Base-by-base conservation (phyloP, 37 sponge, comb jelly and placozoan species). In the Theonella swinhoei region DNA sequence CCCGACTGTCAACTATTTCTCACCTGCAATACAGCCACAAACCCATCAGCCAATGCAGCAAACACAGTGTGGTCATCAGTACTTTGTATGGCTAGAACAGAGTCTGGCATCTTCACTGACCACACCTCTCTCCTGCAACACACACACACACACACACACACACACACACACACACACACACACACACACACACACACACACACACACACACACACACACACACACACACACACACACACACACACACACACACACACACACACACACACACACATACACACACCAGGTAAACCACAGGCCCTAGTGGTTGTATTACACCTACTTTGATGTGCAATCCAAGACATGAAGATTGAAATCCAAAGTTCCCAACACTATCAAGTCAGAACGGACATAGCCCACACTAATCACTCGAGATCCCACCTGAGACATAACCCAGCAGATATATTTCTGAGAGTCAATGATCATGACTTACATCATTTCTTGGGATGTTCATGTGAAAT, bases 31-130 rank as follows among this genome's bases (percentile, higher is more conserved):
- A 81, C 65, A 22, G 89, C 86, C 0, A 92, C 36, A 31, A 47
- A 68, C 11, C 89, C 93, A 68, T 92, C 89, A 77, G 93, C 93
- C n/a, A 88, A 68, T 62, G 72, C 93, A 42, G 62, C 76, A 80
- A 78, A 84, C 4, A 88, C 71, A 24, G 7, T 29, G 9, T 67
- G 66, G 54, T 28, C 42, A 3, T 67, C 69, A 36, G 64, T 40
- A 7, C 59, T 72, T 39, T 42, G 65, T 0, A 92, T 60, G 66
- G 75, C 81, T 39, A 92, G 58, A 0, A 92, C 71, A 8, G 93
- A 88, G 72, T 92, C 93, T 34, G 28, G 76, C 79, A 92, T 36
- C 7, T 42, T 80, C n/a, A 62, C 22, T 14, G 68, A 61, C 93
- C 93, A 92, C 36, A 83, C 19, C 88, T 62, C 75, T 22, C 65